Base-by-base conservation (phyloP, 2,888 invertebrate species). In the Mythimna albipuncta region DNA sequence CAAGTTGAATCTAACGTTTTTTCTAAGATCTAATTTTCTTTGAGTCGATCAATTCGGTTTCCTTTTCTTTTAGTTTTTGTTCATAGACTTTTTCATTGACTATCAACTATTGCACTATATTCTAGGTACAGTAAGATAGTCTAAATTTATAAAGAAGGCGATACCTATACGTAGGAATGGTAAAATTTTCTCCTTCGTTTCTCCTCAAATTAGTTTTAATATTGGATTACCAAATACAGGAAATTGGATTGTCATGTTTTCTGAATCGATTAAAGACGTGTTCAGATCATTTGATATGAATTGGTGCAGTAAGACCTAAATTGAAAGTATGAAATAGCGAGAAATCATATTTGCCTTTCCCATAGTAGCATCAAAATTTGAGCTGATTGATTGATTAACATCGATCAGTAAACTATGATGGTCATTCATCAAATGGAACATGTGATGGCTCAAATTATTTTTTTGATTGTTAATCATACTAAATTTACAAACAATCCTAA, bases 251-350 rank as follows among this genome's bases (percentile, higher is more conserved):
- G 26, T 64, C 72, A 47, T 68, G 83, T 81, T 19, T 59, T 10
- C 10, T 47, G 32, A 54, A 74, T 66, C 63, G 74, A 78, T 78
- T 64, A 11, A 74, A 69, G 26, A 81, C 79, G 70, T 81, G 82
- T 69, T 50, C 50, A 44, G 63, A 64, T 61, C 57, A 57, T 54
- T 21, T 26, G 13, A 61, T 50, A 70, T 10, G 67, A 57, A 52
- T 32, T 32, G 68, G 21, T 70, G 61, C 73, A 77, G 7, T 68
- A 26, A 35, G 50, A 47, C 11, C 55, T 21, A 67, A 64, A 57
- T 59, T 38, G 6, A n/a, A 47, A 41, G 55, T 64, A 64, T 64
- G 16, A 16, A 66, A 38, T 74, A 68, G 32, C 58, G 65, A 65
- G 47, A 54, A 52, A 38, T 6, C 19, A 3, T 69, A 38, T 79